These are phyloP conservation scores for Pyrrhia umbra DNA, from an alignment of 2,888 invertebrate species.

Conservation along the genomic window DNA sequence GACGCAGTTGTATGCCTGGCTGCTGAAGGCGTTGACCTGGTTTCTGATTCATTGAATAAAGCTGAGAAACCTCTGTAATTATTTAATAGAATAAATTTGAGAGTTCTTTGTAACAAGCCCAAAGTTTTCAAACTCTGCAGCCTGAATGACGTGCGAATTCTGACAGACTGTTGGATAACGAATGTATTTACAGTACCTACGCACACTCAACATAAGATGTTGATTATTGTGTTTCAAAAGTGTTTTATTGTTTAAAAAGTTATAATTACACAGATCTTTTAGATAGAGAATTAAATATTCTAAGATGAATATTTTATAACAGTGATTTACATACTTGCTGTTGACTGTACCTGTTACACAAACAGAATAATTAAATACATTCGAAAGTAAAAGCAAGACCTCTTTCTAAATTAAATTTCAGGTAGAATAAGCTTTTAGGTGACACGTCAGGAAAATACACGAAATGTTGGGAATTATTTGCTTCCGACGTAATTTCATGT, in stretches of 20 bases:
- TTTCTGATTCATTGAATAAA: constrained; percentile 32
- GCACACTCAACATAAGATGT: too few species aligned
- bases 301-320: neutral
- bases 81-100: constrained; percentile 15
- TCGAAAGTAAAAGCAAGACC: constrained; percentile 32
- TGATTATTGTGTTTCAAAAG: too few species aligned
- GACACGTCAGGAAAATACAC: constrained; percentile 34
- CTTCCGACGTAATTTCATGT: constrained; percentile 36
- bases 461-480: constrained; percentile 34
- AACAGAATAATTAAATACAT: constrained; percentile 53
- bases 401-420: constrained; percentile 51
- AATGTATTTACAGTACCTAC: too few species aligned
- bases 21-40: constrained; percentile 30
- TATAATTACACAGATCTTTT: neutral
- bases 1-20: constrained; percentile 18
- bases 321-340: neutral
- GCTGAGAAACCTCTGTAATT: constrained; percentile 10
- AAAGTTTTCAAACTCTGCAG: constrained; percentile 4
- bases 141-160: neutral
- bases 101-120: constrained; percentile 3
- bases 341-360: neutral
- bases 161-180: constrained; percentile 9
- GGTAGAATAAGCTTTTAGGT: constrained; percentile 48
- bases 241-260: too few species aligned
- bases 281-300: neutral